Base-by-base conservation (phyloP, 2,113 vertebrate species). In the Pangasianodon gigas region DNA sequence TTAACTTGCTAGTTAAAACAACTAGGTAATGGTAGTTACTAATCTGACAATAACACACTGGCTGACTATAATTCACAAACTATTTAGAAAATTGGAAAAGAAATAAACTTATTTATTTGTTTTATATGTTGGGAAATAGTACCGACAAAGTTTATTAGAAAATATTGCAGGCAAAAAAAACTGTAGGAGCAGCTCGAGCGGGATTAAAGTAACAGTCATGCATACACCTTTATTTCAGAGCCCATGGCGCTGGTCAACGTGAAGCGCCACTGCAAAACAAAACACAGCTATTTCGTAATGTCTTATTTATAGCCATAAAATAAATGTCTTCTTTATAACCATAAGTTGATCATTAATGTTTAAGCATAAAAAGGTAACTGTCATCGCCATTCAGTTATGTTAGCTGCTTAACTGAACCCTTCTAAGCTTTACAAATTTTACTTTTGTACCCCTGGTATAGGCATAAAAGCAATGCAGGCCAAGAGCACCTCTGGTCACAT, bases 381-480 rank as follows among this genome's bases (percentile, higher is more conserved):
- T 51, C 13, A 32, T 52, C 29, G 1, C 2, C 14, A 56, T 32
- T 52, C 16, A n/a, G 14, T 82, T 54, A 54, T 19, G 11, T 80
- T 80, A 29, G 46, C 77, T 80, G 77, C 7, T 54, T 54, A 18
- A 32, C 14, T 32, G 16, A 0, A 82, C 81, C 3, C 16, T 37
- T 21, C 9, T 37, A 58, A 26, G 81, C 54, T 84, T 84, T 84
- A 84, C 56, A 44, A 84, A 44, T 44, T 62, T 14, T 26, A 46
- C 58, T 26, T 84, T 56, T 13, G 62, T 46, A 82, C 11, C 19
- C 19, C 54, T 84, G 21, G 4, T 62, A 46, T 8, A 62, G 82
- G 37, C 56, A 71, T 54, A 69, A 88, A 88, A 88, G 60, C 48
- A 69, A 69, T 48, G 71, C 21, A 77, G 51, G 37, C 14, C 87